Evolutionary conservation across 1,140 invertebrate species (phyloP).

Genomic region (Panagrolaimus sp.): DNA sequence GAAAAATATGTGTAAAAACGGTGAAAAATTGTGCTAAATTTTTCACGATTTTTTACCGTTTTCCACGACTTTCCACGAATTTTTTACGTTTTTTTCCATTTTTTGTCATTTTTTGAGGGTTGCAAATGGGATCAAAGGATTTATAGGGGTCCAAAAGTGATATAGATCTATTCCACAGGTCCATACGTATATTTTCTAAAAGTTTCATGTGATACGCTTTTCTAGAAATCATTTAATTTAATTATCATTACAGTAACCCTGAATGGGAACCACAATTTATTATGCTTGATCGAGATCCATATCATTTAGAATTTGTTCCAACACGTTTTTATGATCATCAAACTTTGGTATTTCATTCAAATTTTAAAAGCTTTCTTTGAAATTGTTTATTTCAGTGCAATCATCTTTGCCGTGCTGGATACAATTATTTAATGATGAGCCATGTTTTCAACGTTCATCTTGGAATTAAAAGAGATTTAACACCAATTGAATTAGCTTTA

Average conservation of each 20-base stretch:
- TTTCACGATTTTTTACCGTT: no score
- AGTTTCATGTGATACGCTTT: no score
- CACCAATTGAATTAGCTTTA: no score
- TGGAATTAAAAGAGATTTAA: not conserved
- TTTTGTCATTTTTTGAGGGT: no score
- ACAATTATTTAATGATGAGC: not conserved
- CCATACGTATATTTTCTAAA: no score
- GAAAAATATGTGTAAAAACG: no score
- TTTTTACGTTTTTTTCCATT: no score
- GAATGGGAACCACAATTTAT: slow-evolving; percentile 30
- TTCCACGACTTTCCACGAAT: no score
- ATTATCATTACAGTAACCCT: not conserved
- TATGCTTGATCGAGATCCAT: slow-evolving; percentile 28
- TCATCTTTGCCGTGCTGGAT: not conserved
- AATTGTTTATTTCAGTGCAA: not conserved
- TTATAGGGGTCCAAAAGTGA: no score
- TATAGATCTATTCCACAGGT: no score
- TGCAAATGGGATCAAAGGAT: no score
- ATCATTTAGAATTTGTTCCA: slow-evolving; percentile 25
- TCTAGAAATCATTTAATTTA: not conserved
- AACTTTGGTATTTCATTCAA: slow-evolving; percentile 18
- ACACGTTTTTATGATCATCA: slow-evolving; percentile 27
- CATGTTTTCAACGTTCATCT: slow-evolving; percentile 8
- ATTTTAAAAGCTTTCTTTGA: not conserved
- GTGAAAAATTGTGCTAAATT: no score